A percentile compares a stretch with the other conserved stretches of the same genome.
Conservation (phyloP, 2,797 vertebrate genomes). For the Luscinia luscinia region DNA sequence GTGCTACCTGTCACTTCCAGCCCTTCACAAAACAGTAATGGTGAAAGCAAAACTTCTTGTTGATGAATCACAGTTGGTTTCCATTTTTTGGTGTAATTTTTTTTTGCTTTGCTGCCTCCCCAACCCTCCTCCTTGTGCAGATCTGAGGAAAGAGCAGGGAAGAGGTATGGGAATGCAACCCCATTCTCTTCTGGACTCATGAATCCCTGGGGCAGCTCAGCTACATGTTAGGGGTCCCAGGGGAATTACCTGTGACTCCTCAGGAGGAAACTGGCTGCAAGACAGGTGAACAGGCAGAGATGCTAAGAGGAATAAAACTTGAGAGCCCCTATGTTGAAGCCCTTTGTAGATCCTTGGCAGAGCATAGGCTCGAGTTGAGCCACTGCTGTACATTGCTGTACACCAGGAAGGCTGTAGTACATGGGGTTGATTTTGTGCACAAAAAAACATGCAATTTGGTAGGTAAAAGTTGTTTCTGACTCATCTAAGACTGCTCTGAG, state of each 20-base stretch:
- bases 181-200: rapidly evolving
- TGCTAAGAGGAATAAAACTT: too few species aligned
- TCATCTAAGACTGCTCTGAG: not conserved
- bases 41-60: not conserved
- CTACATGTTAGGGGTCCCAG: rapidly evolving
- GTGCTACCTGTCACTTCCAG: not conserved
- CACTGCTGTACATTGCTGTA: not conserved
- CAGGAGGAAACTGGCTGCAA: not conserved
- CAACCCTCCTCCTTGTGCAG: not conserved
- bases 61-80: not conserved
- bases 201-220: not conserved
- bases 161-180: not conserved
- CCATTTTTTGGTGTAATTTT: not conserved
- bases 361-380: rapidly evolving
- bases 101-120: not conserved
- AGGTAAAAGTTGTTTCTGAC: not conserved
- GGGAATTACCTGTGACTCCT: not conserved
- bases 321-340: rapidly evolving
- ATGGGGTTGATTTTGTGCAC: rapidly evolving
- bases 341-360: not conserved
- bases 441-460: rapidly evolving
- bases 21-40: rapidly evolving
- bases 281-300: not conserved
- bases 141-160: not conserved
- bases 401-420: not conserved